A percentile compares a stretch with the other conserved stretches of the same genome.
These are phyloP conservation scores for Caenorhabditis zanzibari DNA, from an alignment of 2,888 invertebrate genomes.

Conservation along the genomic window DNA sequence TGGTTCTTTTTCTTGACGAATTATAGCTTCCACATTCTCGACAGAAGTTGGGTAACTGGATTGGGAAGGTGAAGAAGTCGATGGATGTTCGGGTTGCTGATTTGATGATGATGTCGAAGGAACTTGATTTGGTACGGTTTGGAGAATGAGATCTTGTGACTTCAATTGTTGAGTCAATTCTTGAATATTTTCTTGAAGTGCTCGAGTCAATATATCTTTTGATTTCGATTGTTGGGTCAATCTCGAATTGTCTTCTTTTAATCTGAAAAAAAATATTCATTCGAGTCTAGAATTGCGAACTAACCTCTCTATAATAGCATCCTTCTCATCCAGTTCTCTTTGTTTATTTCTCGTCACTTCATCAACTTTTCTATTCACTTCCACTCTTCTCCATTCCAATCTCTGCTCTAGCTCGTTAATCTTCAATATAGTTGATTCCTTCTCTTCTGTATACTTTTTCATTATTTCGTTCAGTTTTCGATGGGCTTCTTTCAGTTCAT, in stretches of 20 bases:
- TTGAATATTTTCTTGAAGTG: background rate
- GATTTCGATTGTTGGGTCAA: background rate
- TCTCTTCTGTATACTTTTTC: background rate
- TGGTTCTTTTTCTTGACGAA: too few species aligned
- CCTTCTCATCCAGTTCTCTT: background rate
- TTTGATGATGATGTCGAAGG: background rate
- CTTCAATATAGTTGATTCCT: background rate
- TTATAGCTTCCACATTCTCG: too few species aligned
- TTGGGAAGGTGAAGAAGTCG: background rate
- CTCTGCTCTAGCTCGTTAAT: background rate
- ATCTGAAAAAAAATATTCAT: background rate
- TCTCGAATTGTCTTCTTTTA: background rate
- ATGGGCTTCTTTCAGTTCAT: background rate
- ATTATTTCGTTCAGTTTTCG: background rate
- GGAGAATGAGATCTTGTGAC: background rate
- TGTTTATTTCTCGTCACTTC: background rate
- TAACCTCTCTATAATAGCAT: background rate
- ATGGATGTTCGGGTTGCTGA: background rate
- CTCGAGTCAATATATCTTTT: background rate
- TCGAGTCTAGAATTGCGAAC: background rate
- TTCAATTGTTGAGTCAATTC: background rate
- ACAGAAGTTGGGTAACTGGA: too few species aligned
- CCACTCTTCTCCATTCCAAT: background rate
- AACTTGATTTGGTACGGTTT: background rate
- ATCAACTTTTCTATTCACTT: background rate